Conservation (phyloP, 2,888 invertebrate species). For the Pachymerium ferrugineum region DNA sequence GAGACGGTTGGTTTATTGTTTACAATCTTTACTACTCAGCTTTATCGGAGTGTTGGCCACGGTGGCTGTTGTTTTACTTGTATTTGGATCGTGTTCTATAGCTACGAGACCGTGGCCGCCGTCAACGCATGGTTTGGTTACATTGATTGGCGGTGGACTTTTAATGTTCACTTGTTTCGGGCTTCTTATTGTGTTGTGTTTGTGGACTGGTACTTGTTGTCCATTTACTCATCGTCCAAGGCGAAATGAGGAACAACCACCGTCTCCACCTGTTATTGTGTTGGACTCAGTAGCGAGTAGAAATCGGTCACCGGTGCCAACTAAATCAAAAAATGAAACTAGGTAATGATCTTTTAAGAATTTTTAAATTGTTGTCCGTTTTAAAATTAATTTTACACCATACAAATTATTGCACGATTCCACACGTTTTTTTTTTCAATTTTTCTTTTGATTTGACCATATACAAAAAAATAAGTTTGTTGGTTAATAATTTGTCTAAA, state of each 20-base stretch:
- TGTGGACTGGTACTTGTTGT: conserved; percentile 28
- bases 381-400: background rate
- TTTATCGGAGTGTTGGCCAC: background rate
- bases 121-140: background rate
- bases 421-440: no score
- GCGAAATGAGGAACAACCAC: background rate
- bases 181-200: background rate
- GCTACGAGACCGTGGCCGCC: background rate
- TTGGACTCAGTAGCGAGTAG: background rate
- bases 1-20: background rate
- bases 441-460: no score
- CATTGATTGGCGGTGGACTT: conserved; percentile 13
- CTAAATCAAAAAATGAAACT: background rate
- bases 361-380: background rate
- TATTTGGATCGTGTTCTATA: conserved; percentile 28
- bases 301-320: no score
- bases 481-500: no score
- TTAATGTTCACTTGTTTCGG: background rate
- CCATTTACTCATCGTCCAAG: background rate
- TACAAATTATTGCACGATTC: no score
- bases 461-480: no score
- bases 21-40: background rate
- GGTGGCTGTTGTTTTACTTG: background rate
- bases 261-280: background rate
- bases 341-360: background rate